Base-by-base conservation (phyloP, 2,888 invertebrate genomes). In the Steinernema scapterisci region DNA sequence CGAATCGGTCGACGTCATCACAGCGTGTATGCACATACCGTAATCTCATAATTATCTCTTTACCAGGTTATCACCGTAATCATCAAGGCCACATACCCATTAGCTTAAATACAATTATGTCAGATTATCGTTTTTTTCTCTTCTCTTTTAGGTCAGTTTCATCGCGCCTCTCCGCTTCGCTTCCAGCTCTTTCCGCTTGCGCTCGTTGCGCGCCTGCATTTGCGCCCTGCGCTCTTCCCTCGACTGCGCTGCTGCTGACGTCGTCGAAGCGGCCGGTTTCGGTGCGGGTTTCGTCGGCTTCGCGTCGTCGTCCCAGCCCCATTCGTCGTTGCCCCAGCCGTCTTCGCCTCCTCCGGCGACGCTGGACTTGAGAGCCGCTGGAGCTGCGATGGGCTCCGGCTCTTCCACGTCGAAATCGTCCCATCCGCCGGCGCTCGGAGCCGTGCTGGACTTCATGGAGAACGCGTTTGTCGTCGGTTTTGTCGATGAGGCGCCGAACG, bases 151-250 rank as follows among this genome's bases (percentile, higher is more conserved):
- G 6, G 75, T 73, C 51, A 83, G 72, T 70, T 83, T 83, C 80
- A 82, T 79, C 0, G 82, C 83, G n/a, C 75, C 73, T 73, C 38
- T 74, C 27, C 77, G 78, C 45, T 77, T 77, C 23, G 79, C 82
- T 71, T 77, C 78, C 52, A 81, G 75, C 51, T 82, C 83, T 72
- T 81, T 81, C 43, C 79, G 79, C 27, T 82, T 71, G 0, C 78
- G 81, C 73, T 82, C 83, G 27, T 82, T 82, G 44, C 81, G 75
- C 5, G 83, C 83, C 25, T 77, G 78, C 75, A 81, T 77, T 75
- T 83, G 81, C 7, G 78, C 78, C 38, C 80, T 72, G 27, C 80
- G 75, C 25, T 78, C 76, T 21, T 83, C 83, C 78, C 21, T 71
- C 21, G 48, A 31, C 27, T 11, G 11, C 31, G 44, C 21, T 7